Base-by-base conservation (phyloP, 2,113 vertebrate genomes). In the Oophaga pumilio region DNA sequence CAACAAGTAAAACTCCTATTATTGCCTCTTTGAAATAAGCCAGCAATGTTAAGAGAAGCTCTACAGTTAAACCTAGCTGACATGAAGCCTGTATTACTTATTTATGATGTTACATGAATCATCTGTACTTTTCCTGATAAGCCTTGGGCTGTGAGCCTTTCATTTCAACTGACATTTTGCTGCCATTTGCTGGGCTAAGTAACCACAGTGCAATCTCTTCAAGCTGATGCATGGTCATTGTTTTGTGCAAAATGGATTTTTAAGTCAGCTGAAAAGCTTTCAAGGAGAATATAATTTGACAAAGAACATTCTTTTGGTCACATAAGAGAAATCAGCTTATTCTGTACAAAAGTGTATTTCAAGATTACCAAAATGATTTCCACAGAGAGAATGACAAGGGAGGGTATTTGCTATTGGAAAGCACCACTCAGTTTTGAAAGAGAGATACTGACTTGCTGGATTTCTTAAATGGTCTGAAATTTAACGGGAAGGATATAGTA, bases 111-210 rank as follows among this genome's bases (percentile, higher is more conserved):
- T 94, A 93, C 93, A 94, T 92, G 93, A 93, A 94, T 95, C 94
- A 94, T 92, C 93, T 92, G 91, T 89, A 90, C 91, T 92, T 94
- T 92, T 90, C 92, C 91, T 93, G 94, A 94, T 95, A 95, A 95
- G 92, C 91, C 91, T 83, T 92, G 82, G 92, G 91, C 91, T 93
- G 91, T 93, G 91, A 92, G 92, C 93, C 93, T 95, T 95, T 93
- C 93, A 94, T 92, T 95, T 93, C 90, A 91, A 90, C 87, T 95
- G 94, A 92, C 93, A 94, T 95, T 94, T 94, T 92, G 76, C 91
- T 94, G 90, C 92, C 89, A 93, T 94, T 95, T 94, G 83, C 92
- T 90, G 92, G 90, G 90, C 90, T 94, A 93, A 94, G 91, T 93
- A 93, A 94, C 91, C 92, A 91, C 91, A 20, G 6, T 90, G 91